Evolutionary conservation across 2,113 vertebrate species (phyloP).

Genomic region (Helogale parvula): DNA sequence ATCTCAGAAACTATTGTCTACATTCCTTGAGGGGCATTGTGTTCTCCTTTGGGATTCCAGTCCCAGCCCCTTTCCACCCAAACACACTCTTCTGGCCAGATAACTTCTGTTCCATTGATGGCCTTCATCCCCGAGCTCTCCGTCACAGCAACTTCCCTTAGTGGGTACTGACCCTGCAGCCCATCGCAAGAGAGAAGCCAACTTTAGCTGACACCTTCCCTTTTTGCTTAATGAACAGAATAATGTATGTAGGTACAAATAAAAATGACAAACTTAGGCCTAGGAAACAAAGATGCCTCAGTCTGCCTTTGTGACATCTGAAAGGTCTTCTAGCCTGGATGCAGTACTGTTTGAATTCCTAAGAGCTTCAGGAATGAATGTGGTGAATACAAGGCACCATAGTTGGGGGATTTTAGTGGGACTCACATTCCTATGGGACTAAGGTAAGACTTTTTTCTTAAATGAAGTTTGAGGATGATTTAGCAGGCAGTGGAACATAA

Average conservation of each 20-base stretch:
- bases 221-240: neutral
- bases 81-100: neutral
- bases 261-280: neutral
- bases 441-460: neutral
- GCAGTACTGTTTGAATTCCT: neutral
- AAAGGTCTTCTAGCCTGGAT: neutral
- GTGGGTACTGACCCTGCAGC: neutral
- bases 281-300: neutral
- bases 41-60: neutral
- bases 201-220: neutral
- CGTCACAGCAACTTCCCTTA: neutral
- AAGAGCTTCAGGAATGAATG: neutral
- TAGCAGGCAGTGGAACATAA: neutral
- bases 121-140: neutral
- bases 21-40: no score
- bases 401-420: no score
- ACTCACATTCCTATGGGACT: constrained; percentile 7
- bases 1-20: neutral
- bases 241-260: neutral
- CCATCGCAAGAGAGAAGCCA: neutral
- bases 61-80: neutral
- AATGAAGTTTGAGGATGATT: neutral
- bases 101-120: neutral
- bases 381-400: neutral
- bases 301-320: neutral